Base-by-base conservation (phyloP, 1,140 invertebrate species). In the Steinernema khuongi region DNA sequence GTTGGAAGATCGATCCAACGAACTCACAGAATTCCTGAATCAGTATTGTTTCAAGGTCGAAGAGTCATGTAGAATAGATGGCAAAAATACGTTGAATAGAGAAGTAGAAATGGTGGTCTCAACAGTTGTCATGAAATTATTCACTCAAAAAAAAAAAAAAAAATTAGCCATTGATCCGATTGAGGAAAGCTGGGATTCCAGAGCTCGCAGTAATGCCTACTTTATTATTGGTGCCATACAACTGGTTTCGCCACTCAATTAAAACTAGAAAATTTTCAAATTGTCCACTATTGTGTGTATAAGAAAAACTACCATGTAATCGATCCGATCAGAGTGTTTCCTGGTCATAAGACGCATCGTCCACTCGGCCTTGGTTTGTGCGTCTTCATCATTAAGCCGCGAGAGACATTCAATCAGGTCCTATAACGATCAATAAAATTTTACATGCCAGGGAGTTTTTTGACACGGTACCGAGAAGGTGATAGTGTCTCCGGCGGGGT, bases 401-500 rank as follows among this genome's bases (percentile, higher is more conserved):
- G 79, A 76, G 26, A 82, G 73, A 41, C 74, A 74, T 17, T 76
- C 82, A 1, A 82, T 66, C 29, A 82, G 71, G 66, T 82, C 79
- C 81, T 82, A 70, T 43, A 81, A 73, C 1, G 26, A 14, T 19
- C 1, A 28, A 67, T 1, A 31, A 31, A 14, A 43, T 67, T 22
- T 72, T 31, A 69, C 18, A n/a, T 31, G 14, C 14, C 28, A 11
- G 22, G 14, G 36, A 74, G 18, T 7, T 71, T 29, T 67, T 66
- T 80, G 7, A n/a, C 2, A 4, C 14, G 50, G 7, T 75, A 85
- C 81, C 81, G 77, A 41, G 74, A 83, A 85, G 50, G 81, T 85
- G 26, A 83, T 32, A n/a, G 77, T 75, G 18, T 80, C 81, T 43
- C 75, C 68, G 43, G 81, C 68, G 18, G 77, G 36, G n/a, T 44